Evolutionary conservation across 2,797 vertebrate genomes (phyloP), one percentile per base, ranked within the genome.

Genomic region (Coranthus polyacanthus): DNA sequence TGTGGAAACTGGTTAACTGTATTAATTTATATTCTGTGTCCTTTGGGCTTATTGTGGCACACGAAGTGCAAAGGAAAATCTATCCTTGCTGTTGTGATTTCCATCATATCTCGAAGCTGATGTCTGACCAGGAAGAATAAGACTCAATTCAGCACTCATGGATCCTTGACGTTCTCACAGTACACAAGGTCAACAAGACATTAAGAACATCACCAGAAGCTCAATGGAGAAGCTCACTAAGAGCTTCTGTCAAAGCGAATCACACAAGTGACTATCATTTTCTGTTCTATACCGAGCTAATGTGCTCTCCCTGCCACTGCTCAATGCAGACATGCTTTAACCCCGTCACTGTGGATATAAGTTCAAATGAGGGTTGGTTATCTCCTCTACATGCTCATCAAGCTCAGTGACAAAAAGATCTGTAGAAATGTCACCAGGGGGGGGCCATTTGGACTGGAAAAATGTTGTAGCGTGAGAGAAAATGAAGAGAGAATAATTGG

Each of bases 401-500:
- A 56, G 22, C 47, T 49, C 52, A 66, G 71, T 86, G 78, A 80
- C 59, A 69, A 55, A 38, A 81, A 43, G 51, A 72, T 78, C 47
- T 76, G 55, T 71, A 71, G 63, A 64, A 70, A 71, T 73, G 76
- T 60, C 66, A 68, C 64, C 18, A 32, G 1, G 7, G 42, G 49
- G 62, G 79, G 72, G 57, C 55, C 55, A 79, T 85, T 79, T 70
- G 53, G 68, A 78, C 71, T 66, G 46, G 42, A 67, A 64, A 51
- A 54, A 78, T 79, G 45, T 79, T 65, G 60, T 29, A 54, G 43
- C 38, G 21, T 64, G 22, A 67, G 64, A 50, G 75, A 55, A 77
- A 80, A 84, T 74, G 72, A 70, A 70, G 71, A 47, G 29, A 75
- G 46, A 79, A 71, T 83, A 82, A 81, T 75, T 72, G 57, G 52